These are phyloP conservation scores for Huso huso DNA, from an alignment of 2,797 vertebrate species.

Conservation along the genomic window DNA sequence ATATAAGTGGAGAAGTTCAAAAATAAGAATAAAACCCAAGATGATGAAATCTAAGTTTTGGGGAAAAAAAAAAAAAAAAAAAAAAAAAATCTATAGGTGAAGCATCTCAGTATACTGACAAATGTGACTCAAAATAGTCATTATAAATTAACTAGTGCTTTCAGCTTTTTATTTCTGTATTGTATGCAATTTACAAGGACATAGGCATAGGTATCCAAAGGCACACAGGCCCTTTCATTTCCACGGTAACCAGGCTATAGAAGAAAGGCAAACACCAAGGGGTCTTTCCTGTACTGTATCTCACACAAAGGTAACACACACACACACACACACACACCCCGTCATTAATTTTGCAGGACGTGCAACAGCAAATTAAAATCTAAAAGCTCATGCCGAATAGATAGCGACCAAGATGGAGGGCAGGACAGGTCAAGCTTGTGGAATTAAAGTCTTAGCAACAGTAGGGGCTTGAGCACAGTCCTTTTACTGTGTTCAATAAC, in stretches of 20 bases:
- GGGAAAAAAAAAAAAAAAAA: too few relatives aligned
- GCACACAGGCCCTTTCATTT: constrained; percentile 54
- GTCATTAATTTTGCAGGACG: constrained; percentile 46
- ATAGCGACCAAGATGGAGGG: constrained; percentile 34
- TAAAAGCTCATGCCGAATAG: constrained; percentile 47
- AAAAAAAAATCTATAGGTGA: neutral
- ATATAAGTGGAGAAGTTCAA: too few relatives aligned
- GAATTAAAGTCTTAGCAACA: constrained; percentile 37
- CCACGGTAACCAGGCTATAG: constrained; percentile 58
- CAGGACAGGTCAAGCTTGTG: constrained; percentile 31
- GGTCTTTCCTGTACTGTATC: constrained; percentile 49
- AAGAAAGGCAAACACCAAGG: constrained; percentile 32
- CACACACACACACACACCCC: constrained; percentile 25
- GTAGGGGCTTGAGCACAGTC: constrained; percentile 21
- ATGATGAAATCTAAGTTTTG: neutral
- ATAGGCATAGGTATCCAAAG: constrained; percentile 15
- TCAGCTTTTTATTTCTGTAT: neutral
- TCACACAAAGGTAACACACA: constrained; percentile 36
- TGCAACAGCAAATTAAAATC: constrained; percentile 59
- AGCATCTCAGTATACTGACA: neutral
- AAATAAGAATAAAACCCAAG: too few relatives aligned
- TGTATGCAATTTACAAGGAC: constrained; percentile 8
- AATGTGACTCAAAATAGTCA: constrained; percentile 29
- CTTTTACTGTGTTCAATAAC: neutral
- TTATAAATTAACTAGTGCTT: constrained; percentile 70